Conservation (phyloP, 2,797 vertebrate genomes). For the Gallinago stenura region DNA sequence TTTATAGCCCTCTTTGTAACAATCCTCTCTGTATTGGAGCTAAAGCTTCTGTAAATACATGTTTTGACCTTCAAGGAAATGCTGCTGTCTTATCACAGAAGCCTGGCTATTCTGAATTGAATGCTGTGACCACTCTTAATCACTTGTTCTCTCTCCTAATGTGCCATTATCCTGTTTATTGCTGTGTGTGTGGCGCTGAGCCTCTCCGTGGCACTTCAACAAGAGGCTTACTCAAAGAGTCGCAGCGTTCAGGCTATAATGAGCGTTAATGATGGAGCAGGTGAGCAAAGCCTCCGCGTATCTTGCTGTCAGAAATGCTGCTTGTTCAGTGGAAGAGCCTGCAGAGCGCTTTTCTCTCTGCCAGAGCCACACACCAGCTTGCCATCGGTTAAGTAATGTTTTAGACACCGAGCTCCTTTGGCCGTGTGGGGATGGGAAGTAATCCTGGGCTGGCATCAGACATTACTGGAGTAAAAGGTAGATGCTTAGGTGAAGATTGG, state of each 20-base stretch:
- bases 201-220: slow-evolving; percentile 9
- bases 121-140: slow-evolving; percentile 40
- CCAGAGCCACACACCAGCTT: not conserved
- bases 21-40: not conserved
- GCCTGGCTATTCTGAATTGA: not conserved
- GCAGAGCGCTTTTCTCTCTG: not conserved
- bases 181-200: not conserved
- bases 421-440: not conserved
- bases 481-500: not conserved
- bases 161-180: slow-evolving; percentile 42
- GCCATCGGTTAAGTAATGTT: not conserved
- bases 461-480: not conserved
- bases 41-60: slow-evolving; percentile 52
- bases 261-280: slow-evolving; percentile 7
- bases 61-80: slow-evolving; percentile 60
- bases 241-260: not conserved
- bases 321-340: not conserved
- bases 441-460: not conserved
- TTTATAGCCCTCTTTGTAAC: slow-evolving; percentile 33
- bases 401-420: not conserved
- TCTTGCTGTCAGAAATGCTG: not conserved
- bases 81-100: not conserved
- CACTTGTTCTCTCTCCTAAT: slow-evolving; percentile 35
- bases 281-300: not conserved
- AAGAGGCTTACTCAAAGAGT: not conserved